phyloP scores from a whole-genome alignment of 2,888 invertebrate genomes.

The Galerucella nymphaeae region DNA sequence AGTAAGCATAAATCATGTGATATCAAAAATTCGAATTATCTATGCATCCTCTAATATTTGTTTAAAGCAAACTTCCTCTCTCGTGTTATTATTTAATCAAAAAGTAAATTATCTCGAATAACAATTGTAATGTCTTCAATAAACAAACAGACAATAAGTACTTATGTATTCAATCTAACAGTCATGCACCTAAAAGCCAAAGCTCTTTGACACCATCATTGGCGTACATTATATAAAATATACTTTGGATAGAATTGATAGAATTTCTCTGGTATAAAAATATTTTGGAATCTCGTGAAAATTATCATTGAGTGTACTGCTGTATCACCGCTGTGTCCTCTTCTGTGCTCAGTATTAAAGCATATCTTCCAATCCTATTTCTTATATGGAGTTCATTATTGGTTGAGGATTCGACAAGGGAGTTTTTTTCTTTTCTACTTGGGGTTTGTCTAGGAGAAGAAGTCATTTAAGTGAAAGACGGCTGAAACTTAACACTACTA shows the following conservation, averaged over 20 bases:
- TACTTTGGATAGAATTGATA: background rate
- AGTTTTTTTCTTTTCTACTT: too few species aligned
- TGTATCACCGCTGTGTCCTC: too few species aligned
- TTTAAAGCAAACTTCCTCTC: constrained; percentile 34
- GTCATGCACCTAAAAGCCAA: constrained; percentile 27
- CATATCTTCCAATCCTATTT: too few species aligned
- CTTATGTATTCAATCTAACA: constrained; percentile 34
- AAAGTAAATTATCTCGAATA: constrained; percentile 31
- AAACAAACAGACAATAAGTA: constrained; percentile 37
- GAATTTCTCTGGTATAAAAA: background rate
- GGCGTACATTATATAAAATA: constrained; percentile 9
- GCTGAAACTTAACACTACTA: too few species aligned
- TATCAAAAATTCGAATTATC: constrained; percentile 11
- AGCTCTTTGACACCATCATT: constrained; percentile 13
- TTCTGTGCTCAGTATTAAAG: too few species aligned
- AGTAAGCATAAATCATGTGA: background rate
- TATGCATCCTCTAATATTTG: constrained; percentile 27
- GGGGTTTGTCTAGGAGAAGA: too few species aligned
- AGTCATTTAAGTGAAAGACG: too few species aligned
- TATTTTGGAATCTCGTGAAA: too few species aligned
- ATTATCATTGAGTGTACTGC: too few species aligned
- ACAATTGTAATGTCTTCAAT: constrained; percentile 28
- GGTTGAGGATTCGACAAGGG: too few species aligned
- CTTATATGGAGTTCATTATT: too few species aligned
- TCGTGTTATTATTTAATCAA: constrained; percentile 36